Evolutionary conservation across 1,140 invertebrate species (phyloP), one percentile per base, ranked within the genome.

Genomic region (Wiebesia pumilae): DNA sequence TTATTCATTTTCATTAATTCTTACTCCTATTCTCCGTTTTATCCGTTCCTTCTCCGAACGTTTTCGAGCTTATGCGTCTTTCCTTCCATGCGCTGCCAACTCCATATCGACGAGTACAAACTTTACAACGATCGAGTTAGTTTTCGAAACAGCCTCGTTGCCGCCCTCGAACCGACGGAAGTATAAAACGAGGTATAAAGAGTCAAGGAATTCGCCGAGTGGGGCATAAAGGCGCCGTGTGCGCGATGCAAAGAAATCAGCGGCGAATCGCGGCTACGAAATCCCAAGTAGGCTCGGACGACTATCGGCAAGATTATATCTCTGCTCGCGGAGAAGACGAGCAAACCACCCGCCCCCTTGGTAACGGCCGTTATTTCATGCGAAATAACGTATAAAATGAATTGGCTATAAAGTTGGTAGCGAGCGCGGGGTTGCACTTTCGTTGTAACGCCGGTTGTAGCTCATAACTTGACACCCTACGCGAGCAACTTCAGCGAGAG

Each of bases 311-410:
- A n/a, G 67, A 67, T 33, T 24, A 6, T 27, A 78, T 62, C 51
- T 77, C 9, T 16, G 51, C 65, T 67, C 65, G 35, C 35, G 58
- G 3, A 35, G 51, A 30, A 35, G 81, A 58, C 12, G 24, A 43
- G 40, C 27, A n/a, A 3, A 30, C 12, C 54, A 2, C 27, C 86
- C 87, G 85, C 87, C 30, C 78, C 51, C n/a, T 87, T 69, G 84
- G 85, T 89, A 90, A 90, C 87, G 89, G 88, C 77, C 88, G 78
- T 89, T n/a, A n/a, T n/a, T 90, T 89, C 88, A 89, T 88, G 89
- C 88, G 89, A 89, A 90, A 89, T 91, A 90, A 90, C 89, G 88
- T 89, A 90, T 91, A 90, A 90, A 92, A 91, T 91, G 89, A 90
- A 92, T 92, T 91, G 90, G 89, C 90, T 89, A 89, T 91, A 91